Base-by-base conservation (phyloP, 2,888 invertebrate species). In the Chloroclystis v-ata region DNA sequence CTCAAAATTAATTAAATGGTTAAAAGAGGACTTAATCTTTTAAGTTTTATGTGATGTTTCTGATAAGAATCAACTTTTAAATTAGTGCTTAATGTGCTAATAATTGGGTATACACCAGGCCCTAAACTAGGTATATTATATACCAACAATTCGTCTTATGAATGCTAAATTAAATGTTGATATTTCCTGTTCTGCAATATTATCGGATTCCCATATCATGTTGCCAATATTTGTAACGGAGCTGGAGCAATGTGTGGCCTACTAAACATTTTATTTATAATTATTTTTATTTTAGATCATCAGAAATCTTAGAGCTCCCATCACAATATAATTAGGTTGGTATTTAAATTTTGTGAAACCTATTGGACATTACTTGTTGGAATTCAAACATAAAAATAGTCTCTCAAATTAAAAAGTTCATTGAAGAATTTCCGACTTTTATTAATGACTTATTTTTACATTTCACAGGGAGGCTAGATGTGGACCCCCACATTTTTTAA, bases 361-460 rank as follows among this genome's bases (percentile, higher is more conserved):
- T 58, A 60, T 69, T 61, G 64, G 64, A 58, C 56, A 62, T 65
- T 63, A 43, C 25, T 38, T 62, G 59, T 65, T 66, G 58, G 53
- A 68, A 65, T 60, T 49, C 65, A 61, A 68, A 64, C 67, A 69
- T 72, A 66, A 68, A 72, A 72, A 71, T 78, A 80, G 75, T 81
- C 70, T 81, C 70, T 79, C 72, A 83, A 84, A 84, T 81, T 82
- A 84, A 83, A 84, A 68, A 75, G 79, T 84, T 82, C 70, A 70
- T 69, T 68, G 63, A 74, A 70, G 56, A 67, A 56, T 49, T 47
- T 29, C 11, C 61, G 61, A 54, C 48, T 73, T 78, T 78, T 66
- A 67, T 69, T 20, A n/a, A n/a, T n/a, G n/a, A n/a, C n/a, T n/a
- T n/a, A n/a, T n/a, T n/a, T n/a, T n/a, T n/a, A n/a, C n/a, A n/a